Evolutionary conservation across 2,888 invertebrate species (phyloP).

Genomic region (Calliopum simillimum): DNA sequence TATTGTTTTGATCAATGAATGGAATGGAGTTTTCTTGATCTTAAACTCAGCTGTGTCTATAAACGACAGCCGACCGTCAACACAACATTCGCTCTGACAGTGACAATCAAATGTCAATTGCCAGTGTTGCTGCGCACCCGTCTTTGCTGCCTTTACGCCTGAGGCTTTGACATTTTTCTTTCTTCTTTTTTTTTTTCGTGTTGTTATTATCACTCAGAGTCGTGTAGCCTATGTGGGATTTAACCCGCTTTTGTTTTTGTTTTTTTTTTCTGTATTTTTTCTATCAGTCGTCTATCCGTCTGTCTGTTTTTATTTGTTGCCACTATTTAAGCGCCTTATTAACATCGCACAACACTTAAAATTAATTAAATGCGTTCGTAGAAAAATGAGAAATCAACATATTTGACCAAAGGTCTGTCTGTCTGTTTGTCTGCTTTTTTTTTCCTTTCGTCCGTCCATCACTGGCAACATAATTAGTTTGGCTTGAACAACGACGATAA

Average conservation of each 20-base stretch:
- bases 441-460: conserved; percentile 11
- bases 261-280: conserved; percentile 19
- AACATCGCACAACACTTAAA: conserved; percentile 24
- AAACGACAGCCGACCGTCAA: neutral
- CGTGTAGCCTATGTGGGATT: conserved; percentile 10
- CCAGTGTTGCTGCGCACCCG: too few relatives aligned
- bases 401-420: neutral
- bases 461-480: conserved; percentile 26
- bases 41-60: neutral
- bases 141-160: neutral
- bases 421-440: neutral
- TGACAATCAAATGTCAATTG: conserved; percentile 22
- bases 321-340: conserved; percentile 27
- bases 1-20: conserved; percentile 19
- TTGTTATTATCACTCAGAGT: neutral
- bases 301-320: conserved; percentile 34
- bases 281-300: conserved; percentile 23
- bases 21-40: neutral
- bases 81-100: conserved; percentile 14
- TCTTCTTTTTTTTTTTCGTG: conserved; percentile 2
- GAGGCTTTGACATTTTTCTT: neutral
- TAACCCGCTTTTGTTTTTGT: conserved; percentile 33
- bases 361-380: conserved; percentile 24
- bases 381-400: conserved; percentile 8
- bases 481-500: conserved; percentile 5